phyloP scores from a whole-genome alignment of 2,888 invertebrate species.

The Acanthosepion pharaonis region DNA sequence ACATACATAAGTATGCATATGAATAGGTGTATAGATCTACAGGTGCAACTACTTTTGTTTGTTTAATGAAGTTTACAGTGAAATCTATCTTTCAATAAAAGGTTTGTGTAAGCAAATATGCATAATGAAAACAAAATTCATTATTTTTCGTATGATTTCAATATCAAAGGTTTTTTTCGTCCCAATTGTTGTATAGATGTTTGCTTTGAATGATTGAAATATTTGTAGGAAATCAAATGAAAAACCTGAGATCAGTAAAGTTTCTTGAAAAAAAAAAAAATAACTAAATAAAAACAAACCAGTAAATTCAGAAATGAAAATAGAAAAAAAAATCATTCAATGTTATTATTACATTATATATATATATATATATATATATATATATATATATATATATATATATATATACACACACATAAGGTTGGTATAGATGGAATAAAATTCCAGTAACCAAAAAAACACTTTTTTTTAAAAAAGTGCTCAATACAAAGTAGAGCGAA shows the following conservation, averaged over 20 bases:
- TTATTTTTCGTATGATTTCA: too few species aligned
- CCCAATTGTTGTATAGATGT: not conserved
- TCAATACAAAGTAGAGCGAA: too few species aligned
- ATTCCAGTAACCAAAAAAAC: too few species aligned
- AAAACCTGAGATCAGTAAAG: not conserved
- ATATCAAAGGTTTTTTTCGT: not conserved
- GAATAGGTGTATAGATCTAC: not conserved
- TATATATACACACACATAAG: too few species aligned
- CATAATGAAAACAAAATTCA: not conserved
- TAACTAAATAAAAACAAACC: too few species aligned
- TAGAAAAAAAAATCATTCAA: not conserved
- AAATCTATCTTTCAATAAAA: not conserved
- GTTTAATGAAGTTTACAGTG: not conserved
- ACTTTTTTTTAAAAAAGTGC: too few species aligned
- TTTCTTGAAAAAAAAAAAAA: too few species aligned
- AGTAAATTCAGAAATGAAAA: not conserved
- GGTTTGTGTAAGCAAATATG: not conserved
- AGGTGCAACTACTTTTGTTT: not conserved
- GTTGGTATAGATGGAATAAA: too few species aligned
- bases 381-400: not conserved
- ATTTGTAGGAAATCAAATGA: not conserved
- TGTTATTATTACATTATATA: not conserved
- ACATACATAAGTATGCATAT: not conserved
- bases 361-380: constrained; percentile 33
- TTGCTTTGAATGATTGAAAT: not conserved